Conservation (phyloP, 2,113 vertebrate genomes). For the Sprattus sprattus region DNA sequence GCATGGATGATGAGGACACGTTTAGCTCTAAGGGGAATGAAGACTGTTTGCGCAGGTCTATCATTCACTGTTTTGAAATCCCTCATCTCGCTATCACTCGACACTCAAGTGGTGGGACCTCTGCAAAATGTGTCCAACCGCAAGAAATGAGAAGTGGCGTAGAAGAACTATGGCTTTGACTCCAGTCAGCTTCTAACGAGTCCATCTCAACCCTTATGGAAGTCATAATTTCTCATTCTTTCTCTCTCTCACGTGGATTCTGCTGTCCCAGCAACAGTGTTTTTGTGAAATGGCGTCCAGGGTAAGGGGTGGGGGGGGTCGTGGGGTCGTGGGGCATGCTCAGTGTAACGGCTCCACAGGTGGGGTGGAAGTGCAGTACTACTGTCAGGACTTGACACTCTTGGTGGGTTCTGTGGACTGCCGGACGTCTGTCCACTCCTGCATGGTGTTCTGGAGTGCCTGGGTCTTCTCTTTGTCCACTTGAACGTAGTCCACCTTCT, state of each 20-base stretch:
- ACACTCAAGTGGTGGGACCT: neutral
- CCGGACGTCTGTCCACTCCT: constrained; percentile 97
- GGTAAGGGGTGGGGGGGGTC: constrained; percentile 28
- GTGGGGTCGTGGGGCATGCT: constrained; percentile 1
- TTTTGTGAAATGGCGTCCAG: constrained; percentile 17
- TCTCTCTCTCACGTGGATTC: neutral
- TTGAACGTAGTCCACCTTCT: constrained; percentile 98
- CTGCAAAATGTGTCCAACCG: neutral
- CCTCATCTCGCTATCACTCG: neutral
- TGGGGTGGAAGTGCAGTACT: neutral
- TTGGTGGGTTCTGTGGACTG: constrained; percentile 91
- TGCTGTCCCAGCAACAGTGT: neutral
- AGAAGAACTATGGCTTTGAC: constrained; percentile 63
- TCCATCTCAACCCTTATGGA: constrained; percentile 42
- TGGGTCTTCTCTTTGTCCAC: constrained; percentile 98
- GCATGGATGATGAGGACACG: neutral
- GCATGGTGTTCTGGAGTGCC: constrained; percentile 96
- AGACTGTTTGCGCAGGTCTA: neutral
- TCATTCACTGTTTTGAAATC: neutral
- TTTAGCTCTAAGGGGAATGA: neutral
- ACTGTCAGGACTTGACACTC: constrained; percentile 80
- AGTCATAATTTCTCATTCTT: constrained; percentile 18
- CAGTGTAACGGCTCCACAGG: constrained; percentile 15
- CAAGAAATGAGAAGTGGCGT: neutral
- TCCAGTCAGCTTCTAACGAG: constrained; percentile 27